Base-by-base conservation (phyloP, 1,140 invertebrate species). In the Xylocopa sonorina region DNA sequence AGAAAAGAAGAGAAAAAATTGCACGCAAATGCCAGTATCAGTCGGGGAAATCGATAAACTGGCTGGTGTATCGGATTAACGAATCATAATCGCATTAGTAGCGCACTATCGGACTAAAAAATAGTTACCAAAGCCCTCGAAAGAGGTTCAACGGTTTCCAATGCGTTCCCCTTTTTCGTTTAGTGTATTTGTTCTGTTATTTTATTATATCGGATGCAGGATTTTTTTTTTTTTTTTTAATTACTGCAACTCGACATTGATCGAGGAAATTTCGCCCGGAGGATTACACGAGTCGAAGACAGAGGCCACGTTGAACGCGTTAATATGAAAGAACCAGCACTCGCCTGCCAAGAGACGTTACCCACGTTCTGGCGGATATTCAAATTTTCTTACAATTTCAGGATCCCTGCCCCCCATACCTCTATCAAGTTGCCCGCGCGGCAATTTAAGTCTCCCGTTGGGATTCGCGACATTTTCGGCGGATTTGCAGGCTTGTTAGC, bases 11-110 rank as follows among this genome's bases (percentile, higher is more conserved):
- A 41, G 43, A 24, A 10, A 16, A n/a, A 57, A 21, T 2, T 12
- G 16, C 4, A n/a, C 24, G 9, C 7, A 43, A 57, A 46, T 6
- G 18, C 24, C 3, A 48, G 24, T 21, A 48, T 7, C 7, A 9
- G 18, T 12, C n/a, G 4, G 50, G 12, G 43, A 57, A 57, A 71
- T 69, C 63, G 60, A 72, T 62, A 34, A 48, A 24, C 2, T 9
- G 29, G 6, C 10, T 29, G 3, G 38, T 21, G 34, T 81, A 81
- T 82, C 46, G 67, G 29, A 82, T 71, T 77, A 77, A 34, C 34
- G 72, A 71, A 82, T 82, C 9, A 60, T 67, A 83, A 83, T 78
- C 55, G 50, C 38, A 51, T 83, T 82, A 83, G 63, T 46, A 53
- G 51, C 60, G 41, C 50, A 34, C 60, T 55, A 66, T 69, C 29